Percentiles rank a stretch among this genome's conserved stretches.
These are phyloP conservation scores for Theocolax elegans DNA, from an alignment of 1,140 invertebrate genomes.

Conservation along the genomic window DNA sequence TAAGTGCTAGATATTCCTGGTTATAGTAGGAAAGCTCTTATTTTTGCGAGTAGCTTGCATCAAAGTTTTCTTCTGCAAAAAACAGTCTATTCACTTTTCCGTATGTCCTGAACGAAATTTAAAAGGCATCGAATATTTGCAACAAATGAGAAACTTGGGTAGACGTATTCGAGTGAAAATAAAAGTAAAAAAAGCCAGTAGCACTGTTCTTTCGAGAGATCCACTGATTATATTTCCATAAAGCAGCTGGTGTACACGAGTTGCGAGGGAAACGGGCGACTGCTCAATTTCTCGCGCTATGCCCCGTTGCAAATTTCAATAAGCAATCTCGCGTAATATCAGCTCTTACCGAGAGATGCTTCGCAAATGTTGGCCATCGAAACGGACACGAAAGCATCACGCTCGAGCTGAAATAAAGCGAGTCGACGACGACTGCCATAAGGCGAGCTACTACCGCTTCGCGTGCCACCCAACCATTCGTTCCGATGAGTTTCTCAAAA, in stretches of 20 bases:
- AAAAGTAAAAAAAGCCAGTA: background rate
- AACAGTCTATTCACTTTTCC: too few relatives aligned
- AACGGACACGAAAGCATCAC: constrained; percentile 31
- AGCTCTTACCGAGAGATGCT: constrained; percentile 33
- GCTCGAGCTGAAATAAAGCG: constrained; percentile 12
- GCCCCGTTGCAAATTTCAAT: constrained; percentile 43
- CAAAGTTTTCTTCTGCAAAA: too few relatives aligned
- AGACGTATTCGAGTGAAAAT: background rate
- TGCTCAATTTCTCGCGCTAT: constrained; percentile 22
- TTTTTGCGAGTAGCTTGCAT: too few relatives aligned
- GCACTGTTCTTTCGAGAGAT: background rate
- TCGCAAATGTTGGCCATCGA: constrained; percentile 17
- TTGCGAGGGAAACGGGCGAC: background rate
- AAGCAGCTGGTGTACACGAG: constrained; percentile 13
- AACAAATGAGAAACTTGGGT: background rate
- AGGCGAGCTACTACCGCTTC: constrained; percentile 42
- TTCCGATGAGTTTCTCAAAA: constrained; percentile 49
- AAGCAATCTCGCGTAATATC: constrained; percentile 47
- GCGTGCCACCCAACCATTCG: constrained; percentile 49
- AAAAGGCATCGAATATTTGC: too few relatives aligned
- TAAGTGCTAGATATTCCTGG: too few relatives aligned
- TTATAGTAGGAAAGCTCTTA: too few relatives aligned
- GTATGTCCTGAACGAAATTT: too few relatives aligned
- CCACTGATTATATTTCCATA: constrained; percentile 34
- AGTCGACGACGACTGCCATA: constrained; percentile 45